phyloP scores from a whole-genome alignment of 2,113 vertebrate genomes.

The Melanocharis versteri region DNA sequence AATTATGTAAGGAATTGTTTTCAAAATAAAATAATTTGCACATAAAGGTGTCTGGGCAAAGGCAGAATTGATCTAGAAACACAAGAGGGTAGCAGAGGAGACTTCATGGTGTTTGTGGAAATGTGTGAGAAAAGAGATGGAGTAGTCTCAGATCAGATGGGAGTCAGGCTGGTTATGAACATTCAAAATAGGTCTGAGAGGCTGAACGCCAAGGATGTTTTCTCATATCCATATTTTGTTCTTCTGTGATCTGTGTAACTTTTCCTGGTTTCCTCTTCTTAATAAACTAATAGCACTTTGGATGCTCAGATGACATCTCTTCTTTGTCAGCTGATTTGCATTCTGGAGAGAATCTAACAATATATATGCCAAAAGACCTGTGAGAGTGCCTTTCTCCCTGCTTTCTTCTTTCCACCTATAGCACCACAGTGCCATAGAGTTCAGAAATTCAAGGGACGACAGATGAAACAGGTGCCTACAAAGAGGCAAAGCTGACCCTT shows the following conservation, averaged over 20 bases:
- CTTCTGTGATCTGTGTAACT: not conserved
- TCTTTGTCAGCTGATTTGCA: not conserved
- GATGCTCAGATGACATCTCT: not conserved
- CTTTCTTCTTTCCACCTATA: not conserved
- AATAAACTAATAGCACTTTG: not conserved
- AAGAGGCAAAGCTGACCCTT: not conserved
- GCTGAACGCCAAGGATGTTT: not conserved
- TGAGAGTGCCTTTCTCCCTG: not conserved
- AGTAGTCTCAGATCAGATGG: not conserved
- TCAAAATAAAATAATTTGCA: not conserved
- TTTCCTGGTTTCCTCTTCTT: not conserved
- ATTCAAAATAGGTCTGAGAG: not conserved
- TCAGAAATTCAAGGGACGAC: not conserved
- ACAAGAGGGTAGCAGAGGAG: not conserved
- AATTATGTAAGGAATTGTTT: not conserved
- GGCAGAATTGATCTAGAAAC: not conserved
- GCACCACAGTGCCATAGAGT: not conserved
- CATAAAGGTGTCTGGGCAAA: not conserved
- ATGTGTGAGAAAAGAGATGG: not conserved
- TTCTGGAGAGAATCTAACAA: not conserved
- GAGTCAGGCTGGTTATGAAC: not conserved
- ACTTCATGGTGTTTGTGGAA: not conserved
- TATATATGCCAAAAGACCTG: not conserved
- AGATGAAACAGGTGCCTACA: not conserved
- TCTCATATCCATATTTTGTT: not conserved